Percentiles rank a stretch among this genome's conserved stretches.
phyloP scores from a whole-genome alignment of 2,113 vertebrate genomes.

The Typhlomys cinereus region DNA sequence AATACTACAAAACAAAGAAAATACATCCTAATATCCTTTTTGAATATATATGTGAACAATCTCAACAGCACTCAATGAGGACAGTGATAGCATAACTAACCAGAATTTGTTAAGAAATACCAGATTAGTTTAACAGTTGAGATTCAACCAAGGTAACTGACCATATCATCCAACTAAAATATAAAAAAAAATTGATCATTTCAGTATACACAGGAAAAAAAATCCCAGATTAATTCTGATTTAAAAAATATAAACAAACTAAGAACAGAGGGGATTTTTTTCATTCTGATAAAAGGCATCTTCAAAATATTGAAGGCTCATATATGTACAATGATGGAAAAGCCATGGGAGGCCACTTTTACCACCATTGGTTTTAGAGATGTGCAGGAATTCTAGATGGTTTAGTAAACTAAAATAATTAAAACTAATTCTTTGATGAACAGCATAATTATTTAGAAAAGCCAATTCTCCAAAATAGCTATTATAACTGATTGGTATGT shows the following conservation, averaged over 20 bases:
- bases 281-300: neutral
- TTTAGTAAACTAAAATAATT: neutral
- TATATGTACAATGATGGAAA: neutral
- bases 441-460: neutral
- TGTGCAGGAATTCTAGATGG: neutral
- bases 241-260: neutral
- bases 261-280: neutral
- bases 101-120: neutral
- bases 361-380: neutral
- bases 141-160: neutral
- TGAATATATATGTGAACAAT: neutral
- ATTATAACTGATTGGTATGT: neutral
- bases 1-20: neutral
- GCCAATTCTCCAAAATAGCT: neutral
- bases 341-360: neutral
- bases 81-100: neutral
- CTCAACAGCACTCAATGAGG: neutral
- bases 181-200: neutral
- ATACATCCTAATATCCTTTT: neutral
- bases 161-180: neutral
- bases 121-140: neutral
- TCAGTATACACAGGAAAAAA: neutral
- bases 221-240: neutral
- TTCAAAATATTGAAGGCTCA: neutral
- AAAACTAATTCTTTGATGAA: neutral